Evolutionary conservation across 2,888 invertebrate species (phyloP).

Genomic region (Fabriciana adippe): DNA sequence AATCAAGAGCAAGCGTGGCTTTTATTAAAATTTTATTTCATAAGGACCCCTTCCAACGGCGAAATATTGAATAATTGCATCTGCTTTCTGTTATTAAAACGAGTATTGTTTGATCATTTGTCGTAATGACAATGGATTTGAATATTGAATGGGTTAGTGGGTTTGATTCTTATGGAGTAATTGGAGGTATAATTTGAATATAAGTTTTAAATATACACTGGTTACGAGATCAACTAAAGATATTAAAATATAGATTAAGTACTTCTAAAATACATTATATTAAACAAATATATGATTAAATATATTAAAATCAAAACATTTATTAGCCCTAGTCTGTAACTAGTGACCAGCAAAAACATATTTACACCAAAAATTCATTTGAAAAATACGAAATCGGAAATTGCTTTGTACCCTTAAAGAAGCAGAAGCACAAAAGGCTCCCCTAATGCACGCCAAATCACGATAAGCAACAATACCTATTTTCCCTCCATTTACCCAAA

Average conservation of each 20-base stretch:
- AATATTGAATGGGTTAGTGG: no score
- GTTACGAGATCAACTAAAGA: no score
- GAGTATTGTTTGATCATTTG: background rate
- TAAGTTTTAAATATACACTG: no score
- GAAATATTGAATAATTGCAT: constrained; percentile 27
- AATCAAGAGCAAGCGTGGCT: constrained; percentile 18
- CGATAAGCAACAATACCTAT: constrained; percentile 67
- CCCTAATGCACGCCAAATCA: constrained; percentile 11
- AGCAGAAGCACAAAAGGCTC: constrained; percentile 2
- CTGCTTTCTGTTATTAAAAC: constrained; percentile 25
- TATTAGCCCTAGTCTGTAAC: no score
- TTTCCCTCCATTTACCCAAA: constrained; percentile 69
- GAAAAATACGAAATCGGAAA: background rate
- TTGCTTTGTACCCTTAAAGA: background rate
- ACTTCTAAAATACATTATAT: no score
- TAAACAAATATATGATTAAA: no score
- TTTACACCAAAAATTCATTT: background rate
- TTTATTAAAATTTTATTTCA: constrained; percentile 32
- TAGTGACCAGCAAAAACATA: no score
- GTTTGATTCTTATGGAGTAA: no score
- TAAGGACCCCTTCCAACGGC: constrained; percentile 22
- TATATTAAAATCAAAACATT: no score
- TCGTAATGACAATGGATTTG: no score
- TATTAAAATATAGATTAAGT: no score
- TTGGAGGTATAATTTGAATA: no score